These are phyloP conservation scores for Henricia sp. DNA, from an alignment of 53 echinoderm and acorn worm species.

Conservation along the genomic window DNA sequence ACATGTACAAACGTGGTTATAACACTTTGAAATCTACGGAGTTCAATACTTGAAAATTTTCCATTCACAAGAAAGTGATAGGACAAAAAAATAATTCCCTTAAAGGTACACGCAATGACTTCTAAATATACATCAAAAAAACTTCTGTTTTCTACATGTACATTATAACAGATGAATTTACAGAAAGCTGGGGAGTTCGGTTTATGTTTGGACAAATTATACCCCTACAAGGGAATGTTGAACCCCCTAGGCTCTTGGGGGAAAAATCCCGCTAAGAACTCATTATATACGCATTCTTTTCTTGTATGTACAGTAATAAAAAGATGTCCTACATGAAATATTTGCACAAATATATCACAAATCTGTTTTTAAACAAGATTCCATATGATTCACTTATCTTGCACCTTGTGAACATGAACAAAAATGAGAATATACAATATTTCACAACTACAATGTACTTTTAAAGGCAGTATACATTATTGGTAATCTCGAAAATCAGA, in stretches of 20 bases:
- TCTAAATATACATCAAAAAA: slow-evolving; percentile 35
- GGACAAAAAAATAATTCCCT: background rate
- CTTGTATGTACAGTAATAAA: slow-evolving; percentile 55
- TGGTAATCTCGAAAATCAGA: too few species aligned
- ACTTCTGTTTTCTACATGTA: slow-evolving; percentile 11
- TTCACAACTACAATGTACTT: too few species aligned
- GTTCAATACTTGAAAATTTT: background rate
- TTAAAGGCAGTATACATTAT: too few species aligned
- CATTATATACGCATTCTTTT: background rate
- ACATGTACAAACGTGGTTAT: background rate
- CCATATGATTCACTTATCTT: too few species aligned
- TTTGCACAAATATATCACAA: slow-evolving; percentile 41
- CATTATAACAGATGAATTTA: slow-evolving; percentile 10
- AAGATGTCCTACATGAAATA: background rate
- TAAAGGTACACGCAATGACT: background rate
- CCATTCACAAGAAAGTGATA: background rate
- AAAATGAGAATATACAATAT: too few species aligned
- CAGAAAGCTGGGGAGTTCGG: slow-evolving; percentile 30
- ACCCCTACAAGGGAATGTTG: slow-evolving; percentile 34
- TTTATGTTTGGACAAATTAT: slow-evolving; percentile 25
- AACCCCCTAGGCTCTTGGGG: slow-evolving; percentile 35
- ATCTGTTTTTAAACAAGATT: background rate
- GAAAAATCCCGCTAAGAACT: slow-evolving; percentile 19
- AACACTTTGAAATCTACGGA: background rate
- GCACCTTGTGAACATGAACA: background rate